A percentile compares a stretch with the other conserved stretches of the same genome.
Evolutionary conservation across 1,140 invertebrate genomes (phyloP).

Genomic region (Ooceraea biroi): DNA sequence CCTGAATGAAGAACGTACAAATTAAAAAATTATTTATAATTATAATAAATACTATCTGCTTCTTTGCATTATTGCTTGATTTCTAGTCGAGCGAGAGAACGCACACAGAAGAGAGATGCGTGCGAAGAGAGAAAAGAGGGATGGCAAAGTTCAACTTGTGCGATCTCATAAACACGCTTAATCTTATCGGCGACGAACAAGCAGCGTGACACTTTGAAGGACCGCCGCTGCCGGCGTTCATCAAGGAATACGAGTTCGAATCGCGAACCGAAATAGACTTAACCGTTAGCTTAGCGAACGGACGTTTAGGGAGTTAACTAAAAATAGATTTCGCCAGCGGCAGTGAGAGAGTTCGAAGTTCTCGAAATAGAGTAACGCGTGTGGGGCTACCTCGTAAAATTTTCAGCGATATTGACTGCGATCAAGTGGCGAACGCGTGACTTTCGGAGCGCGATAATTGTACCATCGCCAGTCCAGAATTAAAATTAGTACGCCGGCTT

Average conservation of each 20-base stretch:
- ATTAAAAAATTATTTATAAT: no score
- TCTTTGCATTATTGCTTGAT: no score
- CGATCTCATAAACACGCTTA: conserved; percentile 70
- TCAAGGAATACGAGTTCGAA: background rate
- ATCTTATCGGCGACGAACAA: conserved; percentile 71
- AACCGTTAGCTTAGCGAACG: conserved; percentile 27
- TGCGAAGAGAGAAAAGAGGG: background rate
- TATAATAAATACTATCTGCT: no score
- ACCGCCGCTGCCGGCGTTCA: background rate
- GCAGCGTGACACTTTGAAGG: conserved; percentile 47
- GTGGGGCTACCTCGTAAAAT: background rate
- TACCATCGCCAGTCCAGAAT: background rate
- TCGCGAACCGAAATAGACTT: conserved; percentile 51
- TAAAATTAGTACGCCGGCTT: background rate
- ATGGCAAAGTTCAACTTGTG: conserved; percentile 4
- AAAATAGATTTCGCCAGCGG: conserved; percentile 8
- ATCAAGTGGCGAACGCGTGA: background rate
- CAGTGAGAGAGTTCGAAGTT: background rate
- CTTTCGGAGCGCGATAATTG: background rate
- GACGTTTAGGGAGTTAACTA: conserved; percentile 24
- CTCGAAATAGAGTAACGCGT: background rate
- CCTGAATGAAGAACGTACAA: no score
- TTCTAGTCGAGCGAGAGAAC: no score
- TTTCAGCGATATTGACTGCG: background rate
- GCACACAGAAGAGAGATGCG: no score